Evolutionary conservation across 1,140 invertebrate genomes (phyloP).

Genomic region (Drosophila rufa): DNA sequence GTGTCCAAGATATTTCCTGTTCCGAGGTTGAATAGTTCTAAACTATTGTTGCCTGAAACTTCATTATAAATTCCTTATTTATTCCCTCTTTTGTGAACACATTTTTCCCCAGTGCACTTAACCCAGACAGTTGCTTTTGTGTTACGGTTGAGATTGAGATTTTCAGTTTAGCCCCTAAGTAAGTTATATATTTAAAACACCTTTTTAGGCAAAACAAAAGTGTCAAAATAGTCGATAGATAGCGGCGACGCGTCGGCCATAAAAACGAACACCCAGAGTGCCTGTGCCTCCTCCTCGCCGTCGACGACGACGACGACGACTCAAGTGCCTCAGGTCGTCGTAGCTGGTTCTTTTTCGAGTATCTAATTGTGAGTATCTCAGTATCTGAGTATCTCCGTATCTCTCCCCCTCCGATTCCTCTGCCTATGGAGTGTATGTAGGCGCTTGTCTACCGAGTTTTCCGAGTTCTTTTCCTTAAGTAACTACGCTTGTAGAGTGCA

Average conservation of each 20-base stretch:
- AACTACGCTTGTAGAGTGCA: slow-evolving; percentile 72
- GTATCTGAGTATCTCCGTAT: slow-evolving; percentile 11
- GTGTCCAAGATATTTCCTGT: too few relatives aligned
- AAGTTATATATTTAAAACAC: slow-evolving; percentile 76
- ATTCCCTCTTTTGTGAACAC: not conserved
- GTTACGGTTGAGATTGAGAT: slow-evolving; percentile 21
- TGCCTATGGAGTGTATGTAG: slow-evolving; percentile 30
- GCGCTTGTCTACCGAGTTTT: slow-evolving; percentile 45
- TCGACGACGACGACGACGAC: not conserved
- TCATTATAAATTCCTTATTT: not conserved
- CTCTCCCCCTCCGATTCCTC: not conserved
- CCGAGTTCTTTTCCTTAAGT: slow-evolving; percentile 54
- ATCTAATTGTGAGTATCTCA: slow-evolving; percentile 20
- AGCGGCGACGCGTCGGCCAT: slow-evolving; percentile 36
- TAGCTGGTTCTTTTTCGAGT: slow-evolving; percentile 31
- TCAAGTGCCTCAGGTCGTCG: slow-evolving; percentile 4
- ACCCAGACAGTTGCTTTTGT: slow-evolving; percentile 19
- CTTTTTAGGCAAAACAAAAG: slow-evolving; percentile 79
- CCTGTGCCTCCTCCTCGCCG: not conserved
- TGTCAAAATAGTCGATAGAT: slow-evolving; percentile 74
- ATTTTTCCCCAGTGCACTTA: slow-evolving; percentile 12
- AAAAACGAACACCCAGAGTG: slow-evolving; percentile 77
- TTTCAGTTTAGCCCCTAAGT: slow-evolving; percentile 44
- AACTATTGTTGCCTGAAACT: too few relatives aligned
- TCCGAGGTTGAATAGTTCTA: too few relatives aligned